These are phyloP conservation scores for Megaceryle alcyon DNA, from an alignment of 2,797 vertebrate species.

Conservation along the genomic window DNA sequence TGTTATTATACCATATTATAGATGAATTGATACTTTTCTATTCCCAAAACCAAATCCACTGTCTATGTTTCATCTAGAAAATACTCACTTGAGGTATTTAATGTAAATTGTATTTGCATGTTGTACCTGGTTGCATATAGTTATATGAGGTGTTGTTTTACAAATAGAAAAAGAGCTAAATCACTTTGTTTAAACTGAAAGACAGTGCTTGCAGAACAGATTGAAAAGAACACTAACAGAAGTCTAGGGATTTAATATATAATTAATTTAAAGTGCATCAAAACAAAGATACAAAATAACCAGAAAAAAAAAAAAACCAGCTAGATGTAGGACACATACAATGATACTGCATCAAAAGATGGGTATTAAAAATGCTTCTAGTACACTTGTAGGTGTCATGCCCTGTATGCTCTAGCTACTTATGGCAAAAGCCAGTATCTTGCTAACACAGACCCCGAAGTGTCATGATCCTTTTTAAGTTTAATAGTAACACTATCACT, in stretches of 20 bases:
- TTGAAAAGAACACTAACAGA: neutral
- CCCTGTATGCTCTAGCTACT: neutral
- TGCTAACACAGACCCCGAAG: neutral
- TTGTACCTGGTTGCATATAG: neutral
- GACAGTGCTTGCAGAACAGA: neutral
- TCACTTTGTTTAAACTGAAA: neutral
- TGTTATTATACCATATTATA: conserved; percentile 28
- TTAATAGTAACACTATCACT: neutral
- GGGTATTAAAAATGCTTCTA: neutral
- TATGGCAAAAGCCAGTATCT: neutral
- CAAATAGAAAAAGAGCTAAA: neutral
- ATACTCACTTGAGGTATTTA: neutral
- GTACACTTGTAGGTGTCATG: neutral
- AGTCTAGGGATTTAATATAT: neutral
- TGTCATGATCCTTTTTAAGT: neutral
- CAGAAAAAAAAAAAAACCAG: neutral
- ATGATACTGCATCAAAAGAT: neutral
- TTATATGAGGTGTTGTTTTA: neutral
- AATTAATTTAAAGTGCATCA: neutral
- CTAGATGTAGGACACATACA: neutral
- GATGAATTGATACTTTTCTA: neutral
- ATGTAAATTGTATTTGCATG: neutral
- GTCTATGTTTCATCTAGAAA: neutral
- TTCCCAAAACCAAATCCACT: neutral
- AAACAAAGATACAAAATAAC: neutral